phyloP scores from a whole-genome alignment of 1,140 invertebrate species.

The Drosophila ogumai region DNA sequence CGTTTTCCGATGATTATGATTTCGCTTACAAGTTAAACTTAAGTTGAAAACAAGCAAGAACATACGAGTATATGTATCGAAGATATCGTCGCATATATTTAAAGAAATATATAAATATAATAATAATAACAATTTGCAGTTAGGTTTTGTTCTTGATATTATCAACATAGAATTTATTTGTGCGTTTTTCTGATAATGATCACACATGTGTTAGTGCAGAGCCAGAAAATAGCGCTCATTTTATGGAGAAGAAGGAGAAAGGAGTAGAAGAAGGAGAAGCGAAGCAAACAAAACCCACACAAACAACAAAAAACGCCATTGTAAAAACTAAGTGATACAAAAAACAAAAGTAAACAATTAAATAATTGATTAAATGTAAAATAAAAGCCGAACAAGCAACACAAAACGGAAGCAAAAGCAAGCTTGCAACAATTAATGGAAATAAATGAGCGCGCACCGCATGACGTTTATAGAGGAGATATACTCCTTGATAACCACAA shows the following conservation, averaged over 20 bases:
- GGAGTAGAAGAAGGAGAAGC: conserved; percentile 25
- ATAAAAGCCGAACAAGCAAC: conserved; percentile 67
- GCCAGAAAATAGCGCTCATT: conserved; percentile 55
- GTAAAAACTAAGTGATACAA: conserved; percentile 83
- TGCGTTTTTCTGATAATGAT: conserved; percentile 59
- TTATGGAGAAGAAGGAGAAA: conserved; percentile 46
- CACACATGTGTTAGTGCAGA: conserved; percentile 33
- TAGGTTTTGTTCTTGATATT: conserved; percentile 65
- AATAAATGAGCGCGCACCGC: conserved; percentile 30
- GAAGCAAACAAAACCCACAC: conserved; percentile 37
- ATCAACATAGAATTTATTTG: conserved; percentile 66
- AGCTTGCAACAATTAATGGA: conserved; percentile 54
- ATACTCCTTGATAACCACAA: conserved; percentile 38
- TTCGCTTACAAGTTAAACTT: conserved; percentile 74
- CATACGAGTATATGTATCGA: conserved; percentile 36
- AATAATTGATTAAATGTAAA: conserved; percentile 74
- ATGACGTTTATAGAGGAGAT: conserved; percentile 47
- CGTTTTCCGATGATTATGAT: conserved; percentile 51
- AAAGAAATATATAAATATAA: conserved; percentile 37
- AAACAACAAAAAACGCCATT: conserved; percentile 65
- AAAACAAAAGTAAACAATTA: conserved; percentile 63
- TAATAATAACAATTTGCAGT: conserved; percentile 53
- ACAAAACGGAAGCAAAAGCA: conserved; percentile 45
- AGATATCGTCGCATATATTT: conserved; percentile 30
- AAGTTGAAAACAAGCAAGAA: conserved; percentile 55